phyloP scores from a whole-genome alignment of 2,888 invertebrate genomes.

The Drosophila anomalata region DNA sequence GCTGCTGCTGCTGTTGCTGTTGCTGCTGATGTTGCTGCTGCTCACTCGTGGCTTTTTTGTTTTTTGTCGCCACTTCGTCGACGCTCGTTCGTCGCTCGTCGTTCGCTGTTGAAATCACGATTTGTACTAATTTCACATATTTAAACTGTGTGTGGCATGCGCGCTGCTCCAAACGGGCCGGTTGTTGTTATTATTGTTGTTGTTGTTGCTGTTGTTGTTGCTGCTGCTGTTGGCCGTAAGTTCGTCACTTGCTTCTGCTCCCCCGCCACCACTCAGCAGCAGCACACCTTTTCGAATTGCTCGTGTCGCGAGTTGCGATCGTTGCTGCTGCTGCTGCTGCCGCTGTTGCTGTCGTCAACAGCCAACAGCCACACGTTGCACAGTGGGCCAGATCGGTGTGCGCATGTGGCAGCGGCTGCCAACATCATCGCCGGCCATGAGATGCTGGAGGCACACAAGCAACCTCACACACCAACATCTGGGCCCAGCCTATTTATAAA shows the following conservation, averaged over 20 bases:
- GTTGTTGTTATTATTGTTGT: slow-evolving; percentile 45
- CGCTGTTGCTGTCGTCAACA: slow-evolving; percentile 63
- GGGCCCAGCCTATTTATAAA: slow-evolving; percentile 38
- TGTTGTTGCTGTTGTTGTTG: slow-evolving; percentile 55
- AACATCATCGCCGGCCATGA: slow-evolving; percentile 58
- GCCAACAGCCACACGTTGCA: slow-evolving; percentile 78
- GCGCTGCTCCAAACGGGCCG: slow-evolving; percentile 76
- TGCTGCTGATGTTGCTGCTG: slow-evolving; percentile 42
- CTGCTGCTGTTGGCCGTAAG: slow-evolving; percentile 73
- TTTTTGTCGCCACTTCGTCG: slow-evolving; percentile 49
- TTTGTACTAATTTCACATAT: slow-evolving; percentile 84
- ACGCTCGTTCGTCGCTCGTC: slow-evolving; percentile 81
- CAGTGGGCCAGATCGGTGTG: slow-evolving; percentile 64
- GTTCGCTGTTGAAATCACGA: slow-evolving; percentile 84
- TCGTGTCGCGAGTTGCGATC: slow-evolving; percentile 71
- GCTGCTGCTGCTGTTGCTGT: slow-evolving; percentile 48
- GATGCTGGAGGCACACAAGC: slow-evolving; percentile 57
- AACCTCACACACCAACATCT: slow-evolving; percentile 11
- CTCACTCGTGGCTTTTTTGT: slow-evolving; percentile 50
- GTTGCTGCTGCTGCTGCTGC: slow-evolving; percentile 57
- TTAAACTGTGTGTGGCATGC: slow-evolving; percentile 84
- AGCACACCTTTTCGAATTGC: slow-evolving; percentile 70
- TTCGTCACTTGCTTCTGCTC: slow-evolving; percentile 76
- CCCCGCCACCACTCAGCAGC: slow-evolving; percentile 43
- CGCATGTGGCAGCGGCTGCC: slow-evolving; percentile 70